A percentile compares a stretch with the other conserved stretches of the same genome.
Conservation (phyloP, 23 tunicate species). For the Clavelina lepadiformis region DNA sequence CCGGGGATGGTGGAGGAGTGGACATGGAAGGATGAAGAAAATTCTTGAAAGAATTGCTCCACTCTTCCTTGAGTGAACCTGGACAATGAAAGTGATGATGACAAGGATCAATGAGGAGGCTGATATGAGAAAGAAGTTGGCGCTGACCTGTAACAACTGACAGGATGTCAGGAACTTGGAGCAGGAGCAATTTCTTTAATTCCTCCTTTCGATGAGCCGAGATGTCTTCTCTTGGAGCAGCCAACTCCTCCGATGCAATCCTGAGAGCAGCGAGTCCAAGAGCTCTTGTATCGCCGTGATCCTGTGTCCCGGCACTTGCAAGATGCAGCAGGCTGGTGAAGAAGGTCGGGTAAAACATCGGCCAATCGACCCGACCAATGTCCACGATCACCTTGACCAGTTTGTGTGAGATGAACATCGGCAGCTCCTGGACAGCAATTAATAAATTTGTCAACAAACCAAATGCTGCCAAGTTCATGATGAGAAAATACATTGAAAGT, state of each 20-base stretch:
- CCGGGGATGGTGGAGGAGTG: slow-evolving; percentile 76
- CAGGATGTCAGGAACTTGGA: slow-evolving; percentile 60
- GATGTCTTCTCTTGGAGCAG: slow-evolving; percentile 66
- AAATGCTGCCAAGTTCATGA: neutral
- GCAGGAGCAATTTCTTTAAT: slow-evolving; percentile 42
- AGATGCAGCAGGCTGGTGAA: slow-evolving; percentile 44
- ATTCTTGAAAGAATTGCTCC: slow-evolving; percentile 42
- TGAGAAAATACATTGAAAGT: too few species aligned
- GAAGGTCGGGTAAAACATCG: slow-evolving; percentile 89
- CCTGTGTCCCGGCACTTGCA: slow-evolving; percentile 35
- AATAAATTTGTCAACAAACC: neutral
- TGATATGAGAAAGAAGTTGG: neutral
- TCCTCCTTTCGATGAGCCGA: slow-evolving; percentile 63
- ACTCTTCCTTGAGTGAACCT: slow-evolving; percentile 46
- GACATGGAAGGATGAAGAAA: slow-evolving; percentile 30
- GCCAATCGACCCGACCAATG: slow-evolving; percentile 89
- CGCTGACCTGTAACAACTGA: slow-evolving; percentile 51
- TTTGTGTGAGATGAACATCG: slow-evolving; percentile 57
- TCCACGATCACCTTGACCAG: slow-evolving; percentile 82
- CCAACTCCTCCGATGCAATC: slow-evolving; percentile 86
- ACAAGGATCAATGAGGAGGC: neutral
- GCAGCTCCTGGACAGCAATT: slow-evolving; percentile 24
- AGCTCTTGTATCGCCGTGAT: slow-evolving; percentile 68
- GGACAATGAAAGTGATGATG: too few species aligned
- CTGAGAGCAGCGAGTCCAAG: slow-evolving; percentile 72